Conservation (phyloP, 2,797 vertebrate genomes). For the Ispidina lecontei region DNA sequence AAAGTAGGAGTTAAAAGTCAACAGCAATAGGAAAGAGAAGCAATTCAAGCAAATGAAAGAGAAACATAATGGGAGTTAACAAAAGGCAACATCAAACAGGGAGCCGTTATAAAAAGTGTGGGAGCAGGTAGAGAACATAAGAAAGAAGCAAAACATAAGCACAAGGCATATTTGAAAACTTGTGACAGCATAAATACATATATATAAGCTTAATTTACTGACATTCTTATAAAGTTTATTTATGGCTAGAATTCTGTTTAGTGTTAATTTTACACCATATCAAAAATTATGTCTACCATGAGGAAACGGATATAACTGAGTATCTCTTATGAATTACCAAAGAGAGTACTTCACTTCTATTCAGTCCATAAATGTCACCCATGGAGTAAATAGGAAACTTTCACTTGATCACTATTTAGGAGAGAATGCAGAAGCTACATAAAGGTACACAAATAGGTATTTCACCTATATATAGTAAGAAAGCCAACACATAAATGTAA, state of each 20-base stretch:
- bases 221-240: neutral
- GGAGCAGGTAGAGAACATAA: neutral
- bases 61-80: neutral
- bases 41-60: neutral
- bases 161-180: neutral
- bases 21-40: neutral
- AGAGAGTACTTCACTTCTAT: neutral
- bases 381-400: neutral
- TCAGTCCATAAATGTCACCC: neutral
- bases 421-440: neutral
- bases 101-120: neutral
- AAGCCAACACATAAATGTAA: neutral
- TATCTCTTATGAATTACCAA: neutral
- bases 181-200: neutral
- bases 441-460: neutral
- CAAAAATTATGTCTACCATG: neutral
- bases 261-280: neutral
- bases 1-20: slow-evolving; percentile 8
- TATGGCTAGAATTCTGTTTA: neutral
- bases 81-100: slow-evolving; percentile 6
- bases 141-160: neutral
- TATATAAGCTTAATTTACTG: neutral
- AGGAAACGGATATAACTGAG: neutral
- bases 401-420: neutral
- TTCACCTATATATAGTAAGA: neutral